These are phyloP conservation scores for Sardina pilchardus DNA, from an alignment of 2,113 vertebrate species.

Conservation along the genomic window DNA sequence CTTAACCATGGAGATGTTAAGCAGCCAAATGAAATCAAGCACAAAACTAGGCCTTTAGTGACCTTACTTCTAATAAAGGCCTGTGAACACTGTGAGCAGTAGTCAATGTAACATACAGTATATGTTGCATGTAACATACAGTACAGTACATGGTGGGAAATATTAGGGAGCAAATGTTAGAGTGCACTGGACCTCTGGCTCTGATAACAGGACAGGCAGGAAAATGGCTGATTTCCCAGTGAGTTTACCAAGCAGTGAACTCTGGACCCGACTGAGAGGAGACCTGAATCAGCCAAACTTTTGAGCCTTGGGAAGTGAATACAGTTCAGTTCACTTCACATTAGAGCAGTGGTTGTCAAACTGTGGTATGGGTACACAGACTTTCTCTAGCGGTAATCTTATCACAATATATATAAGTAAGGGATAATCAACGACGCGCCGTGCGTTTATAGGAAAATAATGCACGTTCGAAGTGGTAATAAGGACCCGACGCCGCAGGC, in stretches of 20 bases:
- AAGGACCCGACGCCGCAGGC: too few relatives aligned
- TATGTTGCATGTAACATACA: background rate
- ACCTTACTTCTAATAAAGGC: background rate
- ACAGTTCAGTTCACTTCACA: background rate
- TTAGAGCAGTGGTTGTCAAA: too few relatives aligned
- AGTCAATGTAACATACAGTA: background rate
- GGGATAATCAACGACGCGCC: too few relatives aligned
- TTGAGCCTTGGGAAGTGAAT: background rate
- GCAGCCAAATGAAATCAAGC: background rate
- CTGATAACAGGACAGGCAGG: background rate
- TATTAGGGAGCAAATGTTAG: background rate
- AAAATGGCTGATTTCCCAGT: too few relatives aligned
- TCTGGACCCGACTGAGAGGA: background rate
- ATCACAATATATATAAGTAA: too few relatives aligned
- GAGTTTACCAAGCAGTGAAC: background rate
- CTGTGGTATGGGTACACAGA: too few relatives aligned
- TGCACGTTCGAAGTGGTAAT: too few relatives aligned
- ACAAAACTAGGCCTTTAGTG: background rate
- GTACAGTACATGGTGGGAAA: background rate
- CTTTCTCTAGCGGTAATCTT: too few relatives aligned
- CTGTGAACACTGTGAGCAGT: background rate
- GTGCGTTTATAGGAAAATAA: too few relatives aligned
- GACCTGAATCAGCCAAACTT: background rate
- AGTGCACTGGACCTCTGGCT: background rate
- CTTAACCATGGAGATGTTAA: too few relatives aligned